Evolutionary conservation across 2,888 invertebrate genomes (phyloP).

Genomic region (Anoplius nigerrimus): DNA sequence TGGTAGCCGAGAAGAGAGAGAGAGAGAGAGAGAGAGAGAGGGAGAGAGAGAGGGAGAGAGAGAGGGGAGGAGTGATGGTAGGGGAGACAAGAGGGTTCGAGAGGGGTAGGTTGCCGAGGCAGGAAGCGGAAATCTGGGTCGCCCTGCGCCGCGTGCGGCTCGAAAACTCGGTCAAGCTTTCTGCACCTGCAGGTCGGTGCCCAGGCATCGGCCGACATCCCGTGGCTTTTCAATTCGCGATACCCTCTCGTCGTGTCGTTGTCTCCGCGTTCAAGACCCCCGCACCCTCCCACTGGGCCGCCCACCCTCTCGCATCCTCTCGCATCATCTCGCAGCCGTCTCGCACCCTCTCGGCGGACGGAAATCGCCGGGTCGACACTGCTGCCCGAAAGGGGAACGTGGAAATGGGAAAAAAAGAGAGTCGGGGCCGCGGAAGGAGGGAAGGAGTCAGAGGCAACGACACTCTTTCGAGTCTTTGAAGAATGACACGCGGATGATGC

Average conservation of each 20-base stretch:
- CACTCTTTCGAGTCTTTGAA: neutral
- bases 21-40: neutral
- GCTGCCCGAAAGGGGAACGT: neutral
- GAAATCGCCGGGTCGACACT: neutral
- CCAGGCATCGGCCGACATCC: conserved; percentile 46
- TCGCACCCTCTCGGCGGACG: too few relatives aligned
- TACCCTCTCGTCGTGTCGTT: conserved; percentile 25
- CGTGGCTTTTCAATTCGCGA: conserved; percentile 44
- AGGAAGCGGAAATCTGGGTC: conserved; percentile 67
- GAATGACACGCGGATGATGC: too few relatives aligned
- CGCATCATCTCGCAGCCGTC: too few relatives aligned
- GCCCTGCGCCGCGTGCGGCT: conserved; percentile 68
- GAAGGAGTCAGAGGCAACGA: conserved; percentile 1
- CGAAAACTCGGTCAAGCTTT: conserved; percentile 74
- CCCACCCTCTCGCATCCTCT: neutral
- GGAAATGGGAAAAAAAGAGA: neutral
- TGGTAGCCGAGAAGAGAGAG: too few relatives aligned
- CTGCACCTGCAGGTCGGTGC: conserved; percentile 71
- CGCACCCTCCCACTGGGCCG: conserved; percentile 18
- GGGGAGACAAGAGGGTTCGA: neutral
- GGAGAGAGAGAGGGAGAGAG: neutral
- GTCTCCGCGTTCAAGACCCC: conserved; percentile 15
- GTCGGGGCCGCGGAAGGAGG: neutral
- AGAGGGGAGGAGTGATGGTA: neutral
- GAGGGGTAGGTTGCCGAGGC: conserved; percentile 25